These are phyloP conservation scores for Bombus breviceps DNA, from an alignment of 1,140 invertebrate species.

Conservation along the genomic window DNA sequence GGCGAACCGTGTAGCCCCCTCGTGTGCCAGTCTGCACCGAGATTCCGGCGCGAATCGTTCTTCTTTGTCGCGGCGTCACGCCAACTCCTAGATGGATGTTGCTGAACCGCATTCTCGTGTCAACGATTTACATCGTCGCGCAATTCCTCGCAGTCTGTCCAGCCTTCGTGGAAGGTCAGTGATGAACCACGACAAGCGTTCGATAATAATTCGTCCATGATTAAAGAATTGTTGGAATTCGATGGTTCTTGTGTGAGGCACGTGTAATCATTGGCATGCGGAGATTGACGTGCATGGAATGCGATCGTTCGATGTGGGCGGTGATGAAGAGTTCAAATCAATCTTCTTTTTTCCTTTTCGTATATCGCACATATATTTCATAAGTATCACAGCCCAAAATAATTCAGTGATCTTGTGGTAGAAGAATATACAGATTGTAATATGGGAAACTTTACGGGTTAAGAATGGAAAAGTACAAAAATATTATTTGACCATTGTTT, in stretches of 20 bases:
- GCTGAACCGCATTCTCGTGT: constrained; percentile 75
- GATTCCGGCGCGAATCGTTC: constrained; percentile 78
- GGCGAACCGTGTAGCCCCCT: constrained; percentile 62
- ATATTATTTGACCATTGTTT: too few relatives aligned
- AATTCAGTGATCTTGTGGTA: too few relatives aligned
- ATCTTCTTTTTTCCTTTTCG: too few relatives aligned
- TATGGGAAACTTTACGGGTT: too few relatives aligned
- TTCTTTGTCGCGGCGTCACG: constrained; percentile 72
- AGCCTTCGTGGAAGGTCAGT: constrained; percentile 76
- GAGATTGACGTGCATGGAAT: background rate
- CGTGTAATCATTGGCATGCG: background rate
- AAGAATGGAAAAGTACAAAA: too few relatives aligned
- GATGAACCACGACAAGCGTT: constrained; percentile 26
- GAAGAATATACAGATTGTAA: too few relatives aligned
- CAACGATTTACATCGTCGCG: constrained; percentile 70
- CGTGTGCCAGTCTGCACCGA: constrained; percentile 76
- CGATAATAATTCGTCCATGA: background rate
- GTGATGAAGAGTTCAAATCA: background rate
- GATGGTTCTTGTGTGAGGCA: background rate
- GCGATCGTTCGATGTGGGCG: background rate
- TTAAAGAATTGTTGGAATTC: background rate
- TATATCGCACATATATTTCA: too few relatives aligned
- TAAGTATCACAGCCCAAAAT: too few relatives aligned
- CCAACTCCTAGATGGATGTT: constrained; percentile 80
- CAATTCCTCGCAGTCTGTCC: constrained; percentile 62